Evolutionary conservation across 2,113 vertebrate genomes (phyloP), one percentile per base, ranked within the genome.

Genomic region (Nothocercus nigrocapillus): DNA sequence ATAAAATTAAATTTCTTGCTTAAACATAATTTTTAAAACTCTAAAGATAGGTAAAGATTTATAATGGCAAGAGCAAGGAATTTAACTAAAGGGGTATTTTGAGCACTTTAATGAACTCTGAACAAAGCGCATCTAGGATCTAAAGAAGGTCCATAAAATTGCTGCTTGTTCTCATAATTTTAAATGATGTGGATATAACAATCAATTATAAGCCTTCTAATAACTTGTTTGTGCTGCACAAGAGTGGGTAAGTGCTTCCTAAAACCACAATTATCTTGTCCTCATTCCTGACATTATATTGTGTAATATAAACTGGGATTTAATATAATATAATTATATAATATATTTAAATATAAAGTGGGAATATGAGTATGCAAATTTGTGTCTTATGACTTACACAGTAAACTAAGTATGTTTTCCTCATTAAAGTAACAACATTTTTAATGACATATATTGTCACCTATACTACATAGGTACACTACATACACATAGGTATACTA

Each of bases 201-300:
- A 95, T 94, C 96, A 97, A 96, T 98, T 98, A 98, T 90, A 96
- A 95, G 82, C 79, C 85, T 97, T 96, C 96, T 98, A 98, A 98
- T 98, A 97, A 98, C 94, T 95, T 47, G 24, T 98, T 98, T 97
- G 85, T 85, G 76, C 90, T 88, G 49, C 94, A 88, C 85, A 89
- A 95, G 53, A 73, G 93, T 91, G 95, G 92, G 95, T 97, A 98
- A 97, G 95, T 92, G 61, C 79, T 88, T 97, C 95, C 85, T 95
- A 97, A 95, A 97, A 93, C 94, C 80, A 36, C 98, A 98, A 98
- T 98, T 98, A 98, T 96, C 97, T 96, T 86, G 91, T 98, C 98
- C 97, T 94, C 80, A 76, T 92, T 94, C 93, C 87, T 98, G 97
- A 98, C 97, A 98, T 95, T 89, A 95, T 91, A 97, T 97, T 97